Base-by-base conservation (phyloP, 1,140 invertebrate species). In the Micrasema longulum region DNA sequence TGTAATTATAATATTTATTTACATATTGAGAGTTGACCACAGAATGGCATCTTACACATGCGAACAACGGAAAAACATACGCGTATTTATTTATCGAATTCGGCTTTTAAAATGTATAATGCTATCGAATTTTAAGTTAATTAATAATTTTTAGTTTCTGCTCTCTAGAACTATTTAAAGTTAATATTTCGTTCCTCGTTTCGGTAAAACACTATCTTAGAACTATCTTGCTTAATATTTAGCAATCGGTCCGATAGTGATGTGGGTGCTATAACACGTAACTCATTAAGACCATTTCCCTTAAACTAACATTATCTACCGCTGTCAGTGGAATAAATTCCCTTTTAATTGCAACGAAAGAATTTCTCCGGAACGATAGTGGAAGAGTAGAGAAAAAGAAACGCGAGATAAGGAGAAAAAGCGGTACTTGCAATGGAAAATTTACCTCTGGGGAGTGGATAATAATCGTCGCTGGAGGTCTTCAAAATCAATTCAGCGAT, bases 241-340 rank as follows among this genome's bases (percentile, higher is more conserved):
- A 31, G 26, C 26, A 31, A 31, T 31, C 7, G 26, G 26, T 7
- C 26, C 26, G 26, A 31, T 31, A 31, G 26, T 31, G 2, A 7
- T 4, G 2, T 4, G 26, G 2, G 26, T 7, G 26, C 26, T 26
- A 53, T 26, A 53, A 7, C 55, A 60, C 55, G 55, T 60, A 60
- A 16, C 55, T 60, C 55, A 60, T 60, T 60, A 60, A 16, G 16
- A 18, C 12, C 52, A 5, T 36, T 35, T 26, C 50, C 22, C 55
- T 60, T 35, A 41, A 55, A 41, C 55, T n/a, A 23, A 60, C 36
- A 11, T 41, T 60, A 60, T 60, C 55, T 60, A 60, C 55, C 55
- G 36, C 36, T 60, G 36, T 9, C 16, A 6, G 18, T 31, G 10
- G 55, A 60, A 60, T 60, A 60, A 60, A 60, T 60, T 60, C 11